Conservation (phyloP, 1,140 invertebrate species). For the Bombus waltoni region DNA sequence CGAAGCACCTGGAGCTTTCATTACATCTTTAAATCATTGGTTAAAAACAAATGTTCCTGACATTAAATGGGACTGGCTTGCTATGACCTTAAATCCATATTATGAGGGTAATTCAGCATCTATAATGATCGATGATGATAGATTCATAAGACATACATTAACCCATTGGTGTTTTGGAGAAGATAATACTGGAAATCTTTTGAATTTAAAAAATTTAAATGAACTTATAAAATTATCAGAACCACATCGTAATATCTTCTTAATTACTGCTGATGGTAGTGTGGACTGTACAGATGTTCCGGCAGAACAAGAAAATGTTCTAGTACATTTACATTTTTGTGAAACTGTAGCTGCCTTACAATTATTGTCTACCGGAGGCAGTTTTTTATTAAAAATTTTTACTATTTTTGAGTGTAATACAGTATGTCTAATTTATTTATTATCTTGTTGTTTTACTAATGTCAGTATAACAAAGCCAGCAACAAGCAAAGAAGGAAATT, state of each 20-base stretch:
- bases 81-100: conserved; percentile 94
- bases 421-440: conserved; percentile 90
- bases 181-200: conserved; percentile 93
- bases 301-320: conserved; percentile 92
- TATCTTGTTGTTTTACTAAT: conserved; percentile 89
- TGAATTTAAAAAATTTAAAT: conserved; percentile 86
- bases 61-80: conserved; percentile 92
- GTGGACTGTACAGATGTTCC: conserved; percentile 93
- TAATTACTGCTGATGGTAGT: conserved; percentile 97
- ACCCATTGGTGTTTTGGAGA: conserved; percentile 93
- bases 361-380: conserved; percentile 88
- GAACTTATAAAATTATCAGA: conserved; percentile 82
- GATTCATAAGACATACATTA: conserved; percentile 91
- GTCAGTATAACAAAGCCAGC: conserved; percentile 93
- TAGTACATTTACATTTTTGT: conserved; percentile 90
- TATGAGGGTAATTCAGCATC: conserved; percentile 92
- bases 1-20: conserved; percentile 97
- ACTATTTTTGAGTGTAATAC: conserved; percentile 94
- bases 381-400: conserved; percentile 95
- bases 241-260: conserved; percentile 78
- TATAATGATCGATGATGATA: conserved; percentile 92
- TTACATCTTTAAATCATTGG: conserved; percentile 94
- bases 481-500: conserved; percentile 96
- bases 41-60: conserved; percentile 84
- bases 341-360: conserved; percentile 90